Evolutionary conservation across 1,140 invertebrate species (phyloP).

Genomic region (Drosophila subpulchrella): DNA sequence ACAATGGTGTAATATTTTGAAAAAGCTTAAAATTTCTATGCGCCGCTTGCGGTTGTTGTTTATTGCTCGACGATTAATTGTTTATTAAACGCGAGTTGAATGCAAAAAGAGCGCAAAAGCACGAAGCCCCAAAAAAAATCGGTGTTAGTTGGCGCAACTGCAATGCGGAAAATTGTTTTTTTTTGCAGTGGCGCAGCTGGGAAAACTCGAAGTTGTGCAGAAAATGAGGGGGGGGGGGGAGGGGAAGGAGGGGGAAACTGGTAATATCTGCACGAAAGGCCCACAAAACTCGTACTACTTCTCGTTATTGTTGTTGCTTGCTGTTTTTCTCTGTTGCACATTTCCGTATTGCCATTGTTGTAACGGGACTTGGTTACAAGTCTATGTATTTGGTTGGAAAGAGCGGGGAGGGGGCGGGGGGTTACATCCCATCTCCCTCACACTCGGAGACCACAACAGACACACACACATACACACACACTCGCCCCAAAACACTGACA

Average conservation of each 20-base stretch:
- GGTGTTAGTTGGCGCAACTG: slow-evolving; percentile 68
- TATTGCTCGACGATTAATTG: slow-evolving; percentile 70
- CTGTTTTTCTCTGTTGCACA: slow-evolving; percentile 37
- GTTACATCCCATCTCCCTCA: slow-evolving; percentile 21
- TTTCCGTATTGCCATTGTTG: slow-evolving; percentile 64
- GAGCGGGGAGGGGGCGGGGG: background rate
- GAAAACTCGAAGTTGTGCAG: slow-evolving; percentile 69
- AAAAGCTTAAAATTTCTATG: slow-evolving; percentile 39
- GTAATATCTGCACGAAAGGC: slow-evolving; percentile 64
- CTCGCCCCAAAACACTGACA: slow-evolving; percentile 8
- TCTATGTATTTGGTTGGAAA: slow-evolving; percentile 32
- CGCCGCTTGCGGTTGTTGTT: slow-evolving; percentile 60
- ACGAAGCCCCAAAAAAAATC: slow-evolving; percentile 49
- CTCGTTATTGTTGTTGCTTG: slow-evolving; percentile 16
- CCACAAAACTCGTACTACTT: slow-evolving; percentile 53
- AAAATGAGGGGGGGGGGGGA: slow-evolving; percentile 10
- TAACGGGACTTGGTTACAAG: slow-evolving; percentile 41
- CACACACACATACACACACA: slow-evolving; percentile 10
- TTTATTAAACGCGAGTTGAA: slow-evolving; percentile 76
- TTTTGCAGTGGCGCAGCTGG: slow-evolving; percentile 49
- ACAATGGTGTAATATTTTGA: slow-evolving; percentile 58
- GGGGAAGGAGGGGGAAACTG: slow-evolving; percentile 54
- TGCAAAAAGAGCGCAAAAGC: slow-evolving; percentile 35
- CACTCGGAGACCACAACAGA: slow-evolving; percentile 26
- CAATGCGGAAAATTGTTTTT: slow-evolving; percentile 72